Evolutionary conservation across 2,888 invertebrate genomes (phyloP).

Genomic region (Drosophila colorata): DNA sequence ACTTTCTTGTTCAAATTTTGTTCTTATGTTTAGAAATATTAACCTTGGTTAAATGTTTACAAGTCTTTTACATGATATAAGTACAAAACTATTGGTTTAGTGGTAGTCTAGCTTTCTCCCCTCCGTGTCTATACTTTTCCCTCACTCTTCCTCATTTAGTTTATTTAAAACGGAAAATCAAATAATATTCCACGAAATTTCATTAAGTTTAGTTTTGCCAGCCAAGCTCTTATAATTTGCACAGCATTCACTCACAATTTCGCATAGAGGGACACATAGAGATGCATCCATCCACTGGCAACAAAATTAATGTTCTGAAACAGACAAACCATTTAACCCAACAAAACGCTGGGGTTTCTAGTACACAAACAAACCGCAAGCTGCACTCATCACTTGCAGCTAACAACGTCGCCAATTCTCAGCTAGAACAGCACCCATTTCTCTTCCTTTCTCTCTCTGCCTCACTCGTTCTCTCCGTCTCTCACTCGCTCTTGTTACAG

Average conservation of each 20-base stretch:
- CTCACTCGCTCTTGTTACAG: conserved; percentile 2
- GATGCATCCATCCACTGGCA: conserved; percentile 42
- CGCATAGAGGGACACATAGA: conserved; percentile 8
- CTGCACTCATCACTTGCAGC: conserved; percentile 70
- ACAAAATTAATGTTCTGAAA: conserved; percentile 75
- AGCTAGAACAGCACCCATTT: conserved; percentile 3
- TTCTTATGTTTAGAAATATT: too few relatives aligned
- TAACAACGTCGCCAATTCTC: conserved; percentile 53
- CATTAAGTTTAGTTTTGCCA: conserved; percentile 24
- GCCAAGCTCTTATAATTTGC: conserved; percentile 13
- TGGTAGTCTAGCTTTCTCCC: too few relatives aligned
- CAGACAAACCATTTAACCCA: conserved; percentile 77
- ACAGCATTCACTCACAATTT: conserved; percentile 11
- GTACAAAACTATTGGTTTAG: neutral
- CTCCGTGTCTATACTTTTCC: too few relatives aligned
- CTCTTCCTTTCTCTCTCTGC: neutral
- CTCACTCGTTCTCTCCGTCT: neutral
- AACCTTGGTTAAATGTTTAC: too few relatives aligned
- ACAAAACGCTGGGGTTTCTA: conserved; percentile 28
- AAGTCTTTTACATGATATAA: too few relatives aligned
- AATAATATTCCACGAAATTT: conserved; percentile 25
- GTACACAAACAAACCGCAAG: conserved; percentile 59
- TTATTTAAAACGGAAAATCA: conserved; percentile 7
- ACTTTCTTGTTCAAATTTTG: too few relatives aligned
- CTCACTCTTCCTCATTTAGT: neutral